Evolutionary conservation across 1,140 invertebrate species (phyloP).

Genomic region (Euwallacea similis): DNA sequence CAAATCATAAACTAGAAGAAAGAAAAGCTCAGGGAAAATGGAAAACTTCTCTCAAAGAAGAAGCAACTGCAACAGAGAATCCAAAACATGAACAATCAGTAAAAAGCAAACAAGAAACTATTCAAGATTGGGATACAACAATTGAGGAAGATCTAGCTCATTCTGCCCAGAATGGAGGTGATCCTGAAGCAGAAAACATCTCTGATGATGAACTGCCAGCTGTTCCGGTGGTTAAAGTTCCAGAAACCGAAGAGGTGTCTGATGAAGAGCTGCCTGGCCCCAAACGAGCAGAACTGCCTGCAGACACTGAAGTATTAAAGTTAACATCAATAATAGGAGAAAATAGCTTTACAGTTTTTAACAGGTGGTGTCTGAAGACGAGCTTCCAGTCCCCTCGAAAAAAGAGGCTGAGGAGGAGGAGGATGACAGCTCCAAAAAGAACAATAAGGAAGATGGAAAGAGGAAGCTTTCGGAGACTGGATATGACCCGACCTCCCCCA

Average conservation of each 20-base stretch:
- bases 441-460: constrained; percentile 54
- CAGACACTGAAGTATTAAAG: constrained; percentile 67
- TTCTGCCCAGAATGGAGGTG: constrained; percentile 42
- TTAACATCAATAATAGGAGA: neutral
- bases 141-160: too few relatives aligned
- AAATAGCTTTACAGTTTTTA: constrained; percentile 14
- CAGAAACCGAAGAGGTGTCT: constrained; percentile 70
- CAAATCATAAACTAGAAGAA: too few relatives aligned
- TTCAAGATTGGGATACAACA: too few relatives aligned
- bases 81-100: too few relatives aligned
- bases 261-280: constrained; percentile 77
- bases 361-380: constrained; percentile 74
- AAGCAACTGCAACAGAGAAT: too few relatives aligned
- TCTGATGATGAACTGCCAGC: constrained; percentile 67
- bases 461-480: constrained; percentile 64
- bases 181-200: constrained; percentile 70
- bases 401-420: constrained; percentile 40
- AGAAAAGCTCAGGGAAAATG: too few relatives aligned
- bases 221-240: constrained; percentile 53
- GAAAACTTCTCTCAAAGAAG: too few relatives aligned
- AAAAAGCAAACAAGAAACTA: too few relatives aligned
- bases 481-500: constrained; percentile 78
- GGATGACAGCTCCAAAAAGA: constrained; percentile 1
- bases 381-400: constrained; percentile 65
- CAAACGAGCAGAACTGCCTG: constrained; percentile 73